Evolutionary conservation across 2,888 invertebrate species (phyloP).

Genomic region (Drosophila paranaensis): DNA sequence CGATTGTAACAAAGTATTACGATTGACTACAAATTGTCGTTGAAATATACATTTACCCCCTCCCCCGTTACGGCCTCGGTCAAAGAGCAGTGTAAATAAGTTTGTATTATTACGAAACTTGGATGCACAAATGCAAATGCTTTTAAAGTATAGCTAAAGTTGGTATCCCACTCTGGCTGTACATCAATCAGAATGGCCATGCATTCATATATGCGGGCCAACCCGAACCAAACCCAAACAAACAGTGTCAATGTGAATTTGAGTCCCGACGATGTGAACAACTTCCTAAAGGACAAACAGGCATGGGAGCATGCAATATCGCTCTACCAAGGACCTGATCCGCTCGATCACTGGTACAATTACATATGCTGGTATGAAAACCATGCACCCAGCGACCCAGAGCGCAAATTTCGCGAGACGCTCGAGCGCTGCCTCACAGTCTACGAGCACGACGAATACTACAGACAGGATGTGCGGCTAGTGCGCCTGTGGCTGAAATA

Average conservation of each 20-base stretch:
- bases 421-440: constrained; percentile 92
- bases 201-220: constrained; percentile 74
- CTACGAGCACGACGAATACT: constrained; percentile 92
- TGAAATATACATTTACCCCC: neutral
- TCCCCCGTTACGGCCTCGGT: constrained; percentile 28
- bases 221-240: constrained; percentile 55
- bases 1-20: neutral
- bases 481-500: constrained; percentile 96
- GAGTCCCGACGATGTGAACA: constrained; percentile 81
- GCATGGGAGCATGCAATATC: constrained; percentile 93
- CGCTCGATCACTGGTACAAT: constrained; percentile 94
- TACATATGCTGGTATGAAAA: constrained; percentile 98
- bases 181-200: constrained; percentile 59
- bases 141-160: constrained; percentile 17
- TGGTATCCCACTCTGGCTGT: constrained; percentile 8
- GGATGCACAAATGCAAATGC: constrained; percentile 29
- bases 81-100: constrained; percentile 51
- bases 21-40: constrained; percentile 11
- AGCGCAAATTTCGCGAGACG: constrained; percentile 94
- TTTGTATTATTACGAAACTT: constrained; percentile 61
- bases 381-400: constrained; percentile 90
- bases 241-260: constrained; percentile 42
- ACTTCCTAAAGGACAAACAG: constrained; percentile 84
- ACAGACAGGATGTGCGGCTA: constrained; percentile 94
- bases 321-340: constrained; percentile 94